phyloP scores from a whole-genome alignment of 2,888 invertebrate species.

The Dilophus febrilis region DNA sequence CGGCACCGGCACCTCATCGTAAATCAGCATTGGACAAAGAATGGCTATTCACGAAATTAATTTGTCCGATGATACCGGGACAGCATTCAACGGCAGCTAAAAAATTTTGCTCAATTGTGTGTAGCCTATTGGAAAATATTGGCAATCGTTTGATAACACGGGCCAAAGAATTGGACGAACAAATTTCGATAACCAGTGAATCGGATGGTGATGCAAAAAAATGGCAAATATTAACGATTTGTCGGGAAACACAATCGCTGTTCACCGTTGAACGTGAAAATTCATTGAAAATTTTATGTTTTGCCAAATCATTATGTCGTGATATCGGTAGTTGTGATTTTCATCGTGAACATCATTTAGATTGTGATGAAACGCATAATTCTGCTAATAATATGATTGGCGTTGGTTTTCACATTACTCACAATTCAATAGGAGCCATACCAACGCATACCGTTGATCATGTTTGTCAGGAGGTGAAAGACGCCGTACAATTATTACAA shows the following conservation, averaged over 20 bases:
- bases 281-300: conserved; percentile 60
- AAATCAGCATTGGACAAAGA: conserved; percentile 72
- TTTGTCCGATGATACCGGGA: conserved; percentile 57
- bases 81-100: conserved; percentile 57
- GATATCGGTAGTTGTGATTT: conserved; percentile 40
- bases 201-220: conserved; percentile 18
- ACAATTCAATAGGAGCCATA: conserved; percentile 23
- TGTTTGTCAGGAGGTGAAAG: conserved; percentile 36
- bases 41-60: conserved; percentile 69
- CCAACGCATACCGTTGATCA: not conserved
- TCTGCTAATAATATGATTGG: not conserved
- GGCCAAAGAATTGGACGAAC: conserved; percentile 28
- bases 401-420: conserved; percentile 30
- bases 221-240: conserved; percentile 34
- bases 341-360: conserved; percentile 29
- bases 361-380: conserved; percentile 5
- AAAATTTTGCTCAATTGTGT: conserved; percentile 45
- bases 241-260: conserved; percentile 62
- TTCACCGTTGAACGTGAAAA: conserved; percentile 66
- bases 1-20: conserved; percentile 30
- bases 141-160: conserved; percentile 31
- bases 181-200: conserved; percentile 22
- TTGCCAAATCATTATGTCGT: conserved; percentile 58
- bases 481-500: conserved; percentile 42
- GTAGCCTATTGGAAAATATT: conserved; percentile 31